Conservation (phyloP, 2,797 vertebrate species). For the Dermochelys coriacea region DNA sequence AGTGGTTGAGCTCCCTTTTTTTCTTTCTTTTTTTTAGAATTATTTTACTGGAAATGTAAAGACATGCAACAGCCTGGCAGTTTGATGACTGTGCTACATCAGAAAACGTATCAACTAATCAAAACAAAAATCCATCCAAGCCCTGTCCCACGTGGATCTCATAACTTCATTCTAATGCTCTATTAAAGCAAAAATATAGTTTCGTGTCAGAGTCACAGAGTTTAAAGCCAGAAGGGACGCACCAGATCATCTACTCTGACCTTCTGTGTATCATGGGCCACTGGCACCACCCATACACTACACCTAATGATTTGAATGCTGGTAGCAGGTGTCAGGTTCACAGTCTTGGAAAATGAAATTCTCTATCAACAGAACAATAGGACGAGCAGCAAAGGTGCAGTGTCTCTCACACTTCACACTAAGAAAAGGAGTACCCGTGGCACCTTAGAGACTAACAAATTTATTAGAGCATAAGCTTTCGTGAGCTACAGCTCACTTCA, state of each 20-base stretch:
- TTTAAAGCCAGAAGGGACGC: too few relatives aligned
- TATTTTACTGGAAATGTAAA: not conserved
- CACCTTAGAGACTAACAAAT: too few relatives aligned
- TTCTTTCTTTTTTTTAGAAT: not conserved
- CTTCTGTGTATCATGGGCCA: too few relatives aligned
- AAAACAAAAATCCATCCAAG: not conserved
- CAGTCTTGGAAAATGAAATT: not conserved
- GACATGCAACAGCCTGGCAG: rapidly evolving
- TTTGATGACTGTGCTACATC: not conserved
- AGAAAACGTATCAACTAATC: not conserved
- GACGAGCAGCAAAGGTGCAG: not conserved
- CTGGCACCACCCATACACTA: too few relatives aligned
- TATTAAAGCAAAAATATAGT: not conserved
- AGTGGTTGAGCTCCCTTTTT: not conserved
- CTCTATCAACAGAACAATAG: not conserved
- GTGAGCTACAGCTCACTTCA: too few relatives aligned
- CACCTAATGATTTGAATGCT: not conserved
- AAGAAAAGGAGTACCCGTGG: too few relatives aligned
- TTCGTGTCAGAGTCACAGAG: not conserved
- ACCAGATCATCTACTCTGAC: too few relatives aligned
- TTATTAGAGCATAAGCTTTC: too few relatives aligned
- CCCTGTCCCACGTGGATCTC: not conserved
- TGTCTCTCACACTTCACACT: not conserved
- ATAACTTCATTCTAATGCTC: not conserved
- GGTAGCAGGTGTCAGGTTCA: not conserved